Conservation (phyloP, 2,888 invertebrate species). For the Nephrotoma appendiculata region DNA sequence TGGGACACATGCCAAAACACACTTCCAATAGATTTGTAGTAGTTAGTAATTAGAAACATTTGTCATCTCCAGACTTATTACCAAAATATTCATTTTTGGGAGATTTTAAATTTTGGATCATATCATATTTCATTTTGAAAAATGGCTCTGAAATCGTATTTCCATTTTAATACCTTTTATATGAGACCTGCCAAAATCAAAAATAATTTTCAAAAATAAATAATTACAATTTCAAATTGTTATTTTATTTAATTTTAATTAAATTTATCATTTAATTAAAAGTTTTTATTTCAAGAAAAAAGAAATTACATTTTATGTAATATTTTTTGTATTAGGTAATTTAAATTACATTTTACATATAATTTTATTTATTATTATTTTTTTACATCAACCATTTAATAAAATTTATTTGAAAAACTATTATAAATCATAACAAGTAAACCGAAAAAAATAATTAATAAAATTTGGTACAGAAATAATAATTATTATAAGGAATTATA, state of each 20-base stretch:
- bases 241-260: background rate
- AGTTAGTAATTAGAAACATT: no score
- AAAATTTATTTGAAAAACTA: background rate
- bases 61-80: no score
- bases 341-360: background rate
- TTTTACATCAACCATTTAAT: background rate
- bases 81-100: no score
- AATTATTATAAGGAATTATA: background rate
- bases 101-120: no score
- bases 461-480: background rate
- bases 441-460: background rate
- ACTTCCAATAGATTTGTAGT: no score
- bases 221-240: no score
- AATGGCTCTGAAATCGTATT: no score
- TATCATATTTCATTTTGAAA: no score
- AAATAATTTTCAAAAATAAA: no score
- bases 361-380: background rate
- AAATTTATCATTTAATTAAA: background rate
- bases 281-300: background rate
- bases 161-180: no score
- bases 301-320: background rate
- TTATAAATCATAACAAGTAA: background rate
- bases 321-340: background rate
- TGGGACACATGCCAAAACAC: no score
- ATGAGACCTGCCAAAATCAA: no score